Evolutionary conservation across 2,797 vertebrate genomes (phyloP).

Genomic region (Hippocampus kuda): DNA sequence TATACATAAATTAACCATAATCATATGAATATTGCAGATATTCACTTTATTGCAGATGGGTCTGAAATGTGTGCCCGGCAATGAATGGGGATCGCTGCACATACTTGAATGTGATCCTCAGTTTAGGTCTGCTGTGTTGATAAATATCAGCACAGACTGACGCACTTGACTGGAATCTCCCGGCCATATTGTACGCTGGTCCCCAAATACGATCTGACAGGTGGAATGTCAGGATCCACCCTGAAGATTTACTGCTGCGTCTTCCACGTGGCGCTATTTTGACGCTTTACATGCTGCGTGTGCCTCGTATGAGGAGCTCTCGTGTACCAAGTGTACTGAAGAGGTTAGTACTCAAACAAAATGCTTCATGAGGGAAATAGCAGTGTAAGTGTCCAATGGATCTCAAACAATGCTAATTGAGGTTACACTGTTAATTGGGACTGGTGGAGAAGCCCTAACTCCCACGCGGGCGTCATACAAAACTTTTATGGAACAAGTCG

Average conservation of each 20-base stretch:
- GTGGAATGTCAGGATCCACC: not conserved
- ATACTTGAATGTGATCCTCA: not conserved
- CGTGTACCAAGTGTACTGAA: not conserved
- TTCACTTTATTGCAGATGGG: too few species aligned
- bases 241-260: not conserved
- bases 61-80: too few species aligned
- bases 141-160: slow-evolving; percentile 3
- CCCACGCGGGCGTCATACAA: slow-evolving; percentile 8
- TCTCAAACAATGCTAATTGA: not conserved
- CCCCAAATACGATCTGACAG: not conserved
- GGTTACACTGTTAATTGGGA: not conserved
- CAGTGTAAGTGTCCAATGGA: not conserved
- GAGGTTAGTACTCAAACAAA: not conserved
- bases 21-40: too few species aligned
- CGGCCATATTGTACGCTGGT: not conserved
- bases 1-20: too few species aligned
- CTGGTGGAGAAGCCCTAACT: not conserved
- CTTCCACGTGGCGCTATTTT: not conserved
- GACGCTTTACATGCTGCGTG: not conserved
- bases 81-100: not conserved
- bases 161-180: not conserved
- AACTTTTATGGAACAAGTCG: slow-evolving; percentile 37
- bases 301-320: not conserved
- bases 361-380: not conserved
- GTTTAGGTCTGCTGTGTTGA: not conserved